These are phyloP conservation scores for Agrochola litura DNA, from an alignment of 2,888 invertebrate genomes.

Conservation along the genomic window DNA sequence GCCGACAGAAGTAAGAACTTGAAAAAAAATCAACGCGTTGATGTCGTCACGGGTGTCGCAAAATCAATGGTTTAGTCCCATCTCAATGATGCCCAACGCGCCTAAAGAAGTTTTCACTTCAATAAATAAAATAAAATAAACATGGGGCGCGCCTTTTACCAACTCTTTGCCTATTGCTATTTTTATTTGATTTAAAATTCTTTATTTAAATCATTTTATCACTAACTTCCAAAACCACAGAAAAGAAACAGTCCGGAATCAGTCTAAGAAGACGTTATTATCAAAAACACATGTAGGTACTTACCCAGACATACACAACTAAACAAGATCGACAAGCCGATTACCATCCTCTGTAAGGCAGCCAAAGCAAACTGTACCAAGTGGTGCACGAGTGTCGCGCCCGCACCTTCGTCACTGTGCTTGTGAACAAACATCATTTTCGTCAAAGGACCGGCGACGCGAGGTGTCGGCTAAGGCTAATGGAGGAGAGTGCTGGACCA, in stretches of 20 bases:
- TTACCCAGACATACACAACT: constrained; percentile 63
- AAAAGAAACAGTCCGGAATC: neutral
- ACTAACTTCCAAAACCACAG: neutral
- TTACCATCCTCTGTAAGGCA: constrained; percentile 73
- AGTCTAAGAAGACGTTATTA: constrained; percentile 24
- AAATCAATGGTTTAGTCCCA: too few relatives aligned
- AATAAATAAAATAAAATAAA: too few relatives aligned
- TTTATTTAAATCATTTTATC: neutral
- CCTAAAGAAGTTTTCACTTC: too few relatives aligned
- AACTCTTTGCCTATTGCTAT: neutral
- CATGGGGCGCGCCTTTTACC: neutral
- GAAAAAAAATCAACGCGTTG: too few relatives aligned
- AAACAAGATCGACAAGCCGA: constrained; percentile 76
- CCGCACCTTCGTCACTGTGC: constrained; percentile 80
- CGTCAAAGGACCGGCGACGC: constrained; percentile 82
- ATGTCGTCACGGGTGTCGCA: too few relatives aligned
- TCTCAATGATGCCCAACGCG: too few relatives aligned
- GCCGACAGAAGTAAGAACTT: too few relatives aligned
- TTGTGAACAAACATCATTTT: constrained; percentile 85
- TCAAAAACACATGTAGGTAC: constrained; percentile 31
- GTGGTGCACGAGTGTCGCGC: constrained; percentile 81
- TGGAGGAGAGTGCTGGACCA: constrained; percentile 90
- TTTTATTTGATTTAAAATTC: neutral
- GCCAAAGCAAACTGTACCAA: constrained; percentile 83
- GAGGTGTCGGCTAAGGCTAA: constrained; percentile 88